A percentile compares a stretch with the other conserved stretches of the same genome.
Conservation (phyloP, 2,888 invertebrate genomes). For the Synergus japonicus region DNA sequence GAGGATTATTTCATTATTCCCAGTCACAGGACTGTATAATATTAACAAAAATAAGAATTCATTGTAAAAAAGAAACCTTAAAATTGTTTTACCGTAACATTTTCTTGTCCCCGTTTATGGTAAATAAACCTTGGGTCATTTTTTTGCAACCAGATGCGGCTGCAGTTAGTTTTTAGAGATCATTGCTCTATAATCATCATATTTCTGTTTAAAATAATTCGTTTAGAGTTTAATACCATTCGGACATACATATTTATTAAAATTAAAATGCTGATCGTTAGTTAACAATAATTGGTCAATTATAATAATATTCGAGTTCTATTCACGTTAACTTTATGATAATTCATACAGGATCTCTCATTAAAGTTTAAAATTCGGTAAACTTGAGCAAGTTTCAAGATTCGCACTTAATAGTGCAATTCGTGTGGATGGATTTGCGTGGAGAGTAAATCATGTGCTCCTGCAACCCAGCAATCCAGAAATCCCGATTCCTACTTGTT, state of each 20-base stretch:
- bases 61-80: no score
- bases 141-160: no score
- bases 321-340: background rate
- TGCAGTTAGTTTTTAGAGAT: no score
- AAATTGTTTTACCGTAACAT: no score
- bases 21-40: no score
- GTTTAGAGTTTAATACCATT: background rate
- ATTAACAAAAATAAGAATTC: no score
- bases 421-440: background rate
- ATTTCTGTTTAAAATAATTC: no score
- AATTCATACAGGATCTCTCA: background rate
- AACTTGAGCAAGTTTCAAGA: background rate
- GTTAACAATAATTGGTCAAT: background rate
- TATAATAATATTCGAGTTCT: no score
- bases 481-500: conserved; percentile 35
- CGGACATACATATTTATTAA: background rate
- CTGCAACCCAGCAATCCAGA: background rate
- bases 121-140: no score
- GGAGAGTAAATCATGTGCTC: background rate
- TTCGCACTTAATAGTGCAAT: background rate
- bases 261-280: background rate
- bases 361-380: background rate
- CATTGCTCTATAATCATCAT: no score
- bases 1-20: no score
- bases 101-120: no score